phyloP scores from a whole-genome alignment of 2,797 vertebrate species.

The Triplophysa bombifrons region DNA sequence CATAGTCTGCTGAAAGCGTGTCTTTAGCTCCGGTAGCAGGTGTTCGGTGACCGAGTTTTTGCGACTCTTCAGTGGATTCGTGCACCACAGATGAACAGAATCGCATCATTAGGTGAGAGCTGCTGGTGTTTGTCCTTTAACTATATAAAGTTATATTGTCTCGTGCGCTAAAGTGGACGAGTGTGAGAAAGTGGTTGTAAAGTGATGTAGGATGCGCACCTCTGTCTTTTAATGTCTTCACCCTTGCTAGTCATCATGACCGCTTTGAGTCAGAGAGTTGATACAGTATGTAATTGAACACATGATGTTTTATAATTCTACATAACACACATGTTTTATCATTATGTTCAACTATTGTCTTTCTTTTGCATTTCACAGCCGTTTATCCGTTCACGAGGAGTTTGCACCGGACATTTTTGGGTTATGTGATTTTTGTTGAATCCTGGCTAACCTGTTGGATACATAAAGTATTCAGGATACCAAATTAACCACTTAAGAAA shows the following conservation, averaged over 20 bases:
- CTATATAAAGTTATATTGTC: neutral
- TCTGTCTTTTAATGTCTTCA: neutral
- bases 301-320: too few species aligned
- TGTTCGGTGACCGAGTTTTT: slow-evolving; percentile 8
- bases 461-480: slow-evolving; percentile 1
- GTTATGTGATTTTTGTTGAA: neutral
- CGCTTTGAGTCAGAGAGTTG: too few species aligned
- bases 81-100: neutral
- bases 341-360: neutral
- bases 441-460: slow-evolving; percentile 25
- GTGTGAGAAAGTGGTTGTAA: neutral
- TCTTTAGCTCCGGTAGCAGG: slow-evolving; percentile 25
- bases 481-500: neutral
- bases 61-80: neutral
- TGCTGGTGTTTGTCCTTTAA: neutral
- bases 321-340: too few species aligned
- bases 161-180: neutral
- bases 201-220: neutral
- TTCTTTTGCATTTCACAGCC: slow-evolving; percentile 16
- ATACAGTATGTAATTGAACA: neutral
- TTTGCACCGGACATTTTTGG: neutral
- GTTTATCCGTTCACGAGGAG: slow-evolving; percentile 1
- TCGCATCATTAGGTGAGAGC: neutral
- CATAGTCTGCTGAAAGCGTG: neutral
- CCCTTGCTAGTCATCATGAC: neutral